Conservation (phyloP, 2,797 vertebrate genomes). For the Neosilurus hyrtlii region DNA sequence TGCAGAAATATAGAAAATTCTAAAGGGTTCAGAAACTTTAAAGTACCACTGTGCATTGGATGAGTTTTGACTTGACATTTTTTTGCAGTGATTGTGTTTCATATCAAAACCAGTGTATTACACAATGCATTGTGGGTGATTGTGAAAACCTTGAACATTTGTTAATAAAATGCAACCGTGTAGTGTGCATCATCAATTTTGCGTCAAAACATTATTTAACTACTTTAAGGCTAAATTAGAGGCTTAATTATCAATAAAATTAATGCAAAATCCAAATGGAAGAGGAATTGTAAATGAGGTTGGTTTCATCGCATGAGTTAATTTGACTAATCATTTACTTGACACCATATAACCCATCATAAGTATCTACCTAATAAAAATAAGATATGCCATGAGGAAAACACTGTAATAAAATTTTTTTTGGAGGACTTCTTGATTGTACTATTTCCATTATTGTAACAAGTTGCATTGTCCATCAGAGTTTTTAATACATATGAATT, state of each 20-base stretch:
- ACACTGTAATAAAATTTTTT: neutral
- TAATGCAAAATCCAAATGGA: neutral
- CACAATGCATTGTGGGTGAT: too few relatives aligned
- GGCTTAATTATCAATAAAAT: neutral
- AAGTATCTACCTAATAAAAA: neutral
- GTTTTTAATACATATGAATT: neutral
- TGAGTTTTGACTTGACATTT: too few relatives aligned
- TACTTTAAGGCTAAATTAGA: neutral
- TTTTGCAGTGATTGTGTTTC: too few relatives aligned
- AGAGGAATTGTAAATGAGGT: neutral
- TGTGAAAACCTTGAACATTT: too few relatives aligned
- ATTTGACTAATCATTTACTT: neutral
- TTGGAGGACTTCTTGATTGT: too few relatives aligned
- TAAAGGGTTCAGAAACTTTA: too few relatives aligned
- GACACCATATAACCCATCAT: neutral
- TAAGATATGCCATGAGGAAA: neutral
- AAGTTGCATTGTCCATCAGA: neutral
- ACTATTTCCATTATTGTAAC: neutral
- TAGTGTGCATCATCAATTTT: neutral
- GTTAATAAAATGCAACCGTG: neutral
- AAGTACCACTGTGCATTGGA: too few relatives aligned
- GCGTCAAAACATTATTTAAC: neutral
- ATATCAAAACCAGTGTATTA: too few relatives aligned
- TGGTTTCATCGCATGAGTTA: neutral
- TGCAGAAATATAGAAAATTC: too few relatives aligned